Percentiles rank a stretch among this genome's conserved stretches.
phyloP scores from a whole-genome alignment of 2,888 invertebrate species.

The Lymantria monacha region DNA sequence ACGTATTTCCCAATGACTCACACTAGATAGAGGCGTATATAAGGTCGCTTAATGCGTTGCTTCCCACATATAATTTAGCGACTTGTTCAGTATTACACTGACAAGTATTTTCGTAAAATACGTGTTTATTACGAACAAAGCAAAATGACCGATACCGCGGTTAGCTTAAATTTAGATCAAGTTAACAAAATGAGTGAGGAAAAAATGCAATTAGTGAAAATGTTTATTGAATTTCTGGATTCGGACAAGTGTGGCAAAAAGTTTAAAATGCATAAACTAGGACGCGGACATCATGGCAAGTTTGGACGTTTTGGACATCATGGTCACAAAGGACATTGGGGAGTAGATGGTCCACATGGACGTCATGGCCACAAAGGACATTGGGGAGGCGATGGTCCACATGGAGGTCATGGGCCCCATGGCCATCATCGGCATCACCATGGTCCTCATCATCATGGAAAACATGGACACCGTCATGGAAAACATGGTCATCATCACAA shows the following conservation, averaged over 20 bases:
- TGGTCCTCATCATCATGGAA: background rate
- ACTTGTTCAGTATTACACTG: slow-evolving; percentile 15
- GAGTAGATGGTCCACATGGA: slow-evolving; percentile 4
- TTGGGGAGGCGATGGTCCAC: too few relatives aligned
- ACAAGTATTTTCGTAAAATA: slow-evolving; percentile 29
- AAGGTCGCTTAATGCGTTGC: slow-evolving; percentile 16
- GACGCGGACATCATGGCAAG: slow-evolving; percentile 12
- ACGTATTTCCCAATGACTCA: slow-evolving; percentile 25
- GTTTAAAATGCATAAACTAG: slow-evolving; percentile 6
- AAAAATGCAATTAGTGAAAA: slow-evolving; percentile 33
- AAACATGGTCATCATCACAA: slow-evolving; percentile 17
- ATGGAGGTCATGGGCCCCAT: background rate
- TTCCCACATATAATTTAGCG: slow-evolving; percentile 27
- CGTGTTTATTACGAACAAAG: slow-evolving; percentile 24
- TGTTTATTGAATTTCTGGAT: slow-evolving; percentile 36
- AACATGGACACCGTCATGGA: slow-evolving; percentile 4
- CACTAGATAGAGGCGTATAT: slow-evolving; percentile 16
- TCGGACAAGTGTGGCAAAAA: slow-evolving; percentile 14
- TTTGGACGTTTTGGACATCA: slow-evolving; percentile 25
- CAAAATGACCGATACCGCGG: slow-evolving; percentile 27
- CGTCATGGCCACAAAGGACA: slow-evolving; percentile 14
- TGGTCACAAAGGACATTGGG: slow-evolving; percentile 13
- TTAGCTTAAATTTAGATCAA: slow-evolving; percentile 13
- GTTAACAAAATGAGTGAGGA: slow-evolving; percentile 18
- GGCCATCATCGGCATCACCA: background rate